Evolutionary conservation across 64 coral and sea anemone species (phyloP).

Genomic region (Montipora efflorescens): DNA sequence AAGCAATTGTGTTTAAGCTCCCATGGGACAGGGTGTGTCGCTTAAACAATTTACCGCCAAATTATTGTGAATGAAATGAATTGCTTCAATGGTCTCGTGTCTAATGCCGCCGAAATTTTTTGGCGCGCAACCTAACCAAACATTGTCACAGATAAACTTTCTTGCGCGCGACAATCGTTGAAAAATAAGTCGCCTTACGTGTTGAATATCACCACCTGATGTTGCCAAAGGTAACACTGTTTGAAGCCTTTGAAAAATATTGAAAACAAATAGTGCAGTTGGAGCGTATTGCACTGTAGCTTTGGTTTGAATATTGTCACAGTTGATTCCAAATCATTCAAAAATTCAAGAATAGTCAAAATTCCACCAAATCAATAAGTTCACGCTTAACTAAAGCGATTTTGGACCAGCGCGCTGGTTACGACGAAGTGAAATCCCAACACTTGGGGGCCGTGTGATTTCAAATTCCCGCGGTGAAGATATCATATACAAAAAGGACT

Average conservation of each 20-base stretch:
- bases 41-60: conserved; percentile 90
- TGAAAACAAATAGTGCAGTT: not conserved
- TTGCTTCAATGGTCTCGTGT: conserved; percentile 27
- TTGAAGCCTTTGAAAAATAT: not conserved
- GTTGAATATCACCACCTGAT: not conserved
- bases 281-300: not conserved
- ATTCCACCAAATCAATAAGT: not conserved
- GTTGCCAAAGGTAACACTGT: not conserved
- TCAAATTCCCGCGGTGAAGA: not conserved
- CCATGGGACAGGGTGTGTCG: conserved; percentile 91
- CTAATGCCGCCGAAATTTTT: conserved; percentile 16
- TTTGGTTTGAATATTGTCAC: not conserved
- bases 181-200: not conserved
- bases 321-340: not conserved
- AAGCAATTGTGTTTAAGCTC: conserved; percentile 69
- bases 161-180: not conserved
- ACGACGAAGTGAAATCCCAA: too few species aligned
- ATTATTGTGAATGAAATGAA: conserved; percentile 78
- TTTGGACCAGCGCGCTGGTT: not conserved
- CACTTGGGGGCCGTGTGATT: not conserved
- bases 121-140: conserved; percentile 45
- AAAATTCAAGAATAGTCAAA: not conserved
- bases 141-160: not conserved
- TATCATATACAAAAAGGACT: conserved; percentile 27
- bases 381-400: not conserved